These are phyloP conservation scores for Lepus oiostolus DNA, from an alignment of 2,797 vertebrate genomes.

Conservation along the genomic window DNA sequence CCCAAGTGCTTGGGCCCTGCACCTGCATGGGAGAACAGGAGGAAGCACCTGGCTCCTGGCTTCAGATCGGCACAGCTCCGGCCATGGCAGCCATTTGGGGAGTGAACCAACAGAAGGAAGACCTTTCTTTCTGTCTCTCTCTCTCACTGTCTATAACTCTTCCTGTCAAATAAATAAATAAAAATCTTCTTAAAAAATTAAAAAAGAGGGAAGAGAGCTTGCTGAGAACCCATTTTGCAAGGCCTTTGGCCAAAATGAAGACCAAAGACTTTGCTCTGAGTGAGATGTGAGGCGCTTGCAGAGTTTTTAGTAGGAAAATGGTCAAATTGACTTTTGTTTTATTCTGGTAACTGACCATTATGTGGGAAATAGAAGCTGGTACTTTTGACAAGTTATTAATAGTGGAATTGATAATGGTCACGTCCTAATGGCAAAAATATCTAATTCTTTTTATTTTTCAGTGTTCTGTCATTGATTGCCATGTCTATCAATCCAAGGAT, in stretches of 20 bases:
- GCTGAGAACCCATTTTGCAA: not conserved
- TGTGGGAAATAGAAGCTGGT: not conserved
- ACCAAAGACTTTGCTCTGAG: not conserved
- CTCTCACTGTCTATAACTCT: too few species aligned
- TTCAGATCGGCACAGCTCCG: too few species aligned
- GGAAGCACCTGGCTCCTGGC: too few species aligned
- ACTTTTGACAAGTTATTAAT: not conserved
- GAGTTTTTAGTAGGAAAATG: not conserved
- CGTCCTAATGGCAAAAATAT: not conserved
- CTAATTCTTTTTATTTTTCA: not conserved
- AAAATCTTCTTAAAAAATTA: too few species aligned
- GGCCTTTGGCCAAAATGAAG: not conserved
- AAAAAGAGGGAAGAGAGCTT: not conserved
- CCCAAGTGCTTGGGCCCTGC: too few species aligned
- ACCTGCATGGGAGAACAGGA: too few species aligned
- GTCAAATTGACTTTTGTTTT: slow-evolving; percentile 22
- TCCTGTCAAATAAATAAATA: too few species aligned
- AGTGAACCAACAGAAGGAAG: too few species aligned
- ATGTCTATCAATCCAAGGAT: not conserved
- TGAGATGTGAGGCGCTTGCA: not conserved
- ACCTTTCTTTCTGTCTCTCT: too few species aligned
- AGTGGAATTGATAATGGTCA: not conserved
- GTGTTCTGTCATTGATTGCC: not conserved
- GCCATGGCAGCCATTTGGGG: too few species aligned
- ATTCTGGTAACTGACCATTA: not conserved